Conservation (phyloP, 2,888 invertebrate species). For the Phortica okadai region DNA sequence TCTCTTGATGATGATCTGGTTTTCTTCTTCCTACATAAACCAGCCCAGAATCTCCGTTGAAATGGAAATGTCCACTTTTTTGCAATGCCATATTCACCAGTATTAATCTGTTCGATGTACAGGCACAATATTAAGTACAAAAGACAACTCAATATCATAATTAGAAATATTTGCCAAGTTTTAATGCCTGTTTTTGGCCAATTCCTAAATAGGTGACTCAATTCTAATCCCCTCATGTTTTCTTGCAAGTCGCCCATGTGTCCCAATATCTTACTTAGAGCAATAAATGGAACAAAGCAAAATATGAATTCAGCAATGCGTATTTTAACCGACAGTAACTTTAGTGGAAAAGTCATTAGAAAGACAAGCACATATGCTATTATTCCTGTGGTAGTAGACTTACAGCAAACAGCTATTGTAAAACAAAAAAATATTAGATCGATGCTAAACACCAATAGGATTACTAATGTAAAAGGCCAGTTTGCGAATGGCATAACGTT, state of each 20-base stretch:
- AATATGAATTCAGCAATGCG: constrained; percentile 60
- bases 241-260: neutral
- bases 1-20: constrained; percentile 25
- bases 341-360: neutral
- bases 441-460: constrained; percentile 82
- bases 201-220: neutral
- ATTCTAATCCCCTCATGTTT: neutral
- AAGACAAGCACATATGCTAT: constrained; percentile 49
- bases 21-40: neutral
- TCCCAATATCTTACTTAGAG: constrained; percentile 85
- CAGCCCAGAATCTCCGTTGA: constrained; percentile 78
- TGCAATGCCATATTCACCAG: constrained; percentile 88
- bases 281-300: constrained; percentile 84
- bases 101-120: constrained; percentile 89
- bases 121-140: constrained; percentile 84
- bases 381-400: constrained; percentile 85
- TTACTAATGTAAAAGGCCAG: constrained; percentile 82
- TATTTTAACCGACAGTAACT: neutral
- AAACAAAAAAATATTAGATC: constrained; percentile 85
- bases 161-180: constrained; percentile 83
- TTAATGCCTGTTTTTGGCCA: constrained; percentile 27
- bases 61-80: constrained; percentile 88
- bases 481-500: constrained; percentile 76
- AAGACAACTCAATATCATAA: constrained; percentile 76
- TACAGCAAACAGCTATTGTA: constrained; percentile 85